Conservation (phyloP, 2,888 invertebrate species). For the Syritta pipiens region DNA sequence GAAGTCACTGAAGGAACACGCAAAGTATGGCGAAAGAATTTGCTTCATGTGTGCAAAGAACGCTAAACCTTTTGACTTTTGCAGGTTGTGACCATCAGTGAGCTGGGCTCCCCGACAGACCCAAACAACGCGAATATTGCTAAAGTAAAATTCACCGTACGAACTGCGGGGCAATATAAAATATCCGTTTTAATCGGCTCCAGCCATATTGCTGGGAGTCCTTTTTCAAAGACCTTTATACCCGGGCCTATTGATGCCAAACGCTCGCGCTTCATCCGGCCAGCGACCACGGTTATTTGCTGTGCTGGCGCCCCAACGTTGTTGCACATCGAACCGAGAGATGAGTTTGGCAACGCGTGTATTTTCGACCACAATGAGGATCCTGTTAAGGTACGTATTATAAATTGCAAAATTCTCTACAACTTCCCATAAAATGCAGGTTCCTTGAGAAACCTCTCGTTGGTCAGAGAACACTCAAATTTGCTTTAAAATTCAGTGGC, state of each 20-base stretch:
- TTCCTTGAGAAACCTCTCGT: no score
- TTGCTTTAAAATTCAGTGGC: no score
- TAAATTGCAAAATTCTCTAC: no score
- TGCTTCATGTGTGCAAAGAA: not conserved
- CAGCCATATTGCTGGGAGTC: constrained; percentile 90
- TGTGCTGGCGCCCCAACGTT: constrained; percentile 87
- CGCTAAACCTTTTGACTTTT: not conserved
- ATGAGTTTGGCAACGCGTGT: constrained; percentile 93
- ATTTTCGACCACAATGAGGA: constrained; percentile 82
- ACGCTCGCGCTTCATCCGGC: constrained; percentile 90
- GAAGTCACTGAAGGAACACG: constrained; percentile 92
- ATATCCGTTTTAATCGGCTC: constrained; percentile 91
- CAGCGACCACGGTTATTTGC: constrained; percentile 91
- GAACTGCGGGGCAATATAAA: constrained; percentile 93
- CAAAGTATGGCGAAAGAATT: constrained; percentile 81
- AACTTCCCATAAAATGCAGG: no score
- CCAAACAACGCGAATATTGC: constrained; percentile 92
- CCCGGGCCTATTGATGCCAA: constrained; percentile 92
- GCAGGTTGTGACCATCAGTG: constrained; percentile 90
- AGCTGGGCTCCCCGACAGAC: constrained; percentile 92
- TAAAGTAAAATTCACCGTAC: constrained; percentile 94
- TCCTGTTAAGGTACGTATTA: constrained; percentile 81
- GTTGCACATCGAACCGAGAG: constrained; percentile 93
- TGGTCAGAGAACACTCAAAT: no score
- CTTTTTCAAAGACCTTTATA: constrained; percentile 89